These are phyloP conservation scores for Xanthia icteritia DNA, from an alignment of 2,888 invertebrate species.

Conservation along the genomic window DNA sequence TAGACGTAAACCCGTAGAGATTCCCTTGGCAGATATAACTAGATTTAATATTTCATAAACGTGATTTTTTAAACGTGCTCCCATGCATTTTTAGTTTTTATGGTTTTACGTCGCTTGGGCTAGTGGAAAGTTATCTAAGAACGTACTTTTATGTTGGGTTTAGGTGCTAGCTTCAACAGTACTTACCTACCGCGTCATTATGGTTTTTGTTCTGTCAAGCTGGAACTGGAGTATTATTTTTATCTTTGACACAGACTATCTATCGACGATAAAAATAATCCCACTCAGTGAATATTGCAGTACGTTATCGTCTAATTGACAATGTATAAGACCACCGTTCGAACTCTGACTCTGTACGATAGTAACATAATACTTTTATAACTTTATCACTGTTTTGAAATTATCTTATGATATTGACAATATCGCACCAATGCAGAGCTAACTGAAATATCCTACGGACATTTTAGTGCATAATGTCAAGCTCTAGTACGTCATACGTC, in stretches of 20 bases:
- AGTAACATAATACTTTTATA: neutral
- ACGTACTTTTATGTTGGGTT: neutral
- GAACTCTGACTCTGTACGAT: neutral
- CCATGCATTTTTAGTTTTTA: conserved; percentile 77
- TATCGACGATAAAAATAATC: conserved; percentile 2
- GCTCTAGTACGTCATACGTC: neutral
- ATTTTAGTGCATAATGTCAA: neutral
- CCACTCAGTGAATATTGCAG: neutral
- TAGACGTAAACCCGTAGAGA: conserved; percentile 76
- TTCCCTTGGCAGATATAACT: conserved; percentile 80
- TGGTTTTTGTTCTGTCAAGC: neutral
- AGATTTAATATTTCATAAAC: conserved; percentile 89
- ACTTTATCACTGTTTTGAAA: neutral
- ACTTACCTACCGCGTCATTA: neutral
- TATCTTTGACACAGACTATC: neutral
- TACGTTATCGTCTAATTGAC: neutral
- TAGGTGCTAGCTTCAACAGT: neutral
- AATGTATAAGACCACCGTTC: neutral
- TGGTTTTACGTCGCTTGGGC: conserved; percentile 13
- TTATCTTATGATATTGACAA: conserved; percentile 1
- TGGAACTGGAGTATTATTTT: neutral
- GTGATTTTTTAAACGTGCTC: conserved; percentile 85
- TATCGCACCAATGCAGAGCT: conserved; percentile 6
- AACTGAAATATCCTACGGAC: neutral
- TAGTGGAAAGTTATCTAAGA: neutral